Conservation (phyloP, 2,113 vertebrate genomes). For the pig (Sus scrofa) region T2T-Sscrofa CM000812.6:79641001-79641500, state of each 20-base stretch:
- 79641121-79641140: conserved; percentile 13
- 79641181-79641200: background rate
- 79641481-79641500: background rate
- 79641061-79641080: conserved; percentile 30
- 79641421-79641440: background rate
- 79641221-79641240: background rate
- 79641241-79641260: conserved; percentile 22
- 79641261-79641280: background rate
- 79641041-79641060: conserved; percentile 38
- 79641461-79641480: background rate
- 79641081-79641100: conserved; percentile 40
- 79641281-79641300: background rate
- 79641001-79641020: conserved; percentile 1
- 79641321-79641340: background rate
- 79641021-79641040: conserved; percentile 55
- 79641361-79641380: conserved; percentile 4
- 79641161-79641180: background rate
- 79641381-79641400: background rate
- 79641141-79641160: conserved; percentile 42
- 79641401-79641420: background rate
- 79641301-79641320: background rate
- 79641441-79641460: background rate
- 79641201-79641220: background rate
- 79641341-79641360: background rate
- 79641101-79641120: background rate